Evolutionary conservation across 2,113 vertebrate species (phyloP).

Genomic region (Hippocampus guttulatus): DNA sequence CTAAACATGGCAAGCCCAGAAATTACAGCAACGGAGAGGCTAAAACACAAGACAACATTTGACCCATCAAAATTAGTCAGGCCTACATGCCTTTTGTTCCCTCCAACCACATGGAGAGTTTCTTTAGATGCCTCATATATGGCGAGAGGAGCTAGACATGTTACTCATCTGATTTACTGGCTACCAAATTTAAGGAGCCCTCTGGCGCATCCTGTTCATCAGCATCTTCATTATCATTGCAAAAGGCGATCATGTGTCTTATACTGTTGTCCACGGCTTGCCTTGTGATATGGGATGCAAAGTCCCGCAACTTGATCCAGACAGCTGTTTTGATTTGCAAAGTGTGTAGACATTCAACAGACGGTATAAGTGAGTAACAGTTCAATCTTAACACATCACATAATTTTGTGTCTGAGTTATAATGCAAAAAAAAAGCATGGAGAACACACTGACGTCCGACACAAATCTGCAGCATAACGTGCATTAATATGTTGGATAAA

Average conservation of each 20-base stretch:
- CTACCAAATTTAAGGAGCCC: conserved; percentile 12
- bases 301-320: background rate
- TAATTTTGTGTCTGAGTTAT: background rate
- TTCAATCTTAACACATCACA: conserved; percentile 12
- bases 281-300: conserved; percentile 6
- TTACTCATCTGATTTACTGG: conserved; percentile 44
- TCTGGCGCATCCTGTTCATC: conserved; percentile 35
- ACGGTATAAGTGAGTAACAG: conserved; percentile 15
- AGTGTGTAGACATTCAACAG: background rate
- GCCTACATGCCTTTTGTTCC: conserved; percentile 37
- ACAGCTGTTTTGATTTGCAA: background rate
- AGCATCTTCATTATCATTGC: background rate
- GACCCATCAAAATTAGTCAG: conserved; percentile 27
- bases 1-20: background rate
- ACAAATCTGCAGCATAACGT: background rate
- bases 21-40: background rate
- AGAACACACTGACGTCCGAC: background rate
- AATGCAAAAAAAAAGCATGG: background rate
- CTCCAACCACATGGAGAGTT: conserved; percentile 15
- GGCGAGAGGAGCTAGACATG: conserved; percentile 40
- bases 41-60: conserved; percentile 10
- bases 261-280: background rate
- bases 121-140: conserved; percentile 33
- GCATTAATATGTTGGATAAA: background rate
- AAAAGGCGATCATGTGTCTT: conserved; percentile 9